Percentiles rank a stretch among this genome's conserved stretches.
Evolutionary conservation across 2,113 vertebrate species (phyloP).

Genomic region (Vulpes ferrilata): DNA sequence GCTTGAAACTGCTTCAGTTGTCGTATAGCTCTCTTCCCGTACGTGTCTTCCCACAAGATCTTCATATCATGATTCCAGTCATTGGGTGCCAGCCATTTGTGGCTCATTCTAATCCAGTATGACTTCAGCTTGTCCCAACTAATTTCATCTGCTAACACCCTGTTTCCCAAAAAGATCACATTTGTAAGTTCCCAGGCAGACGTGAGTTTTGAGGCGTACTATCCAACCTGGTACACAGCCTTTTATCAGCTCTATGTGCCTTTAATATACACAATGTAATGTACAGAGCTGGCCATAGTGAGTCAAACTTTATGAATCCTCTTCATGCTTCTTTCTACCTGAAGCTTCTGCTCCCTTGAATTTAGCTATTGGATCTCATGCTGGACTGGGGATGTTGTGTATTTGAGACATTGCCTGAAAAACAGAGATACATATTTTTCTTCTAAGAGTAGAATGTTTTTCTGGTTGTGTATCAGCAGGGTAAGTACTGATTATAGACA

Average conservation of each 20-base stretch:
- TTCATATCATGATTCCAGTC: background rate
- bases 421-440: background rate
- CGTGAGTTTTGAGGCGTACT: background rate
- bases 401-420: background rate
- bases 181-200: background rate
- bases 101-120: background rate
- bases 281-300: background rate
- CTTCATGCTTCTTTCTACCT: background rate
- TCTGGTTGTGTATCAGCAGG: background rate
- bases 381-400: background rate
- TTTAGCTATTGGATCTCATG: background rate
- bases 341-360: background rate
- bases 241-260: background rate
- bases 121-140: background rate
- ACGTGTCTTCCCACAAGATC: background rate
- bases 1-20: background rate
- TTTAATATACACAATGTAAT: background rate
- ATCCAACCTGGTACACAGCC: background rate
- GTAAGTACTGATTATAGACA: background rate
- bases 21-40: background rate
- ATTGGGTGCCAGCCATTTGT: background rate
- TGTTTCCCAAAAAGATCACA: background rate
- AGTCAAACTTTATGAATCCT: background rate
- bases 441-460: background rate
- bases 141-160: background rate